phyloP scores from a whole-genome alignment of 2,888 invertebrate genomes.

The Megaustenia siamemsis region DNA sequence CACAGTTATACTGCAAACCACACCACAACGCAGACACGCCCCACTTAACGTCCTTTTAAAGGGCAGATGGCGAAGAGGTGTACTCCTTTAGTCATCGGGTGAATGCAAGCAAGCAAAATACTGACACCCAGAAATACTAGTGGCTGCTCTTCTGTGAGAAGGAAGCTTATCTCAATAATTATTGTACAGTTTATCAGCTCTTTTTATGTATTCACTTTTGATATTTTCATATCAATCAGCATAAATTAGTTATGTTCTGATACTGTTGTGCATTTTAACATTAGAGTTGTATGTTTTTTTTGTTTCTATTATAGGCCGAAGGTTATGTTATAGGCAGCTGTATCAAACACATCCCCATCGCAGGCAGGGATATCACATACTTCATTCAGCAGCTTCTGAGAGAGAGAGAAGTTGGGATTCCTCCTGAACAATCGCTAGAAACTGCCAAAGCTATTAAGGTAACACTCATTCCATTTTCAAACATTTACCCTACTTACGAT shows the following conservation, averaged over 20 bases:
- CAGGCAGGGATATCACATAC: slow-evolving; percentile 98
- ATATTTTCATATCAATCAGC: not conserved
- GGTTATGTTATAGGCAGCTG: slow-evolving; percentile 99
- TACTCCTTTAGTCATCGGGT: too few species aligned
- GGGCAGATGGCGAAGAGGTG: too few species aligned
- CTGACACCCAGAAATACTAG: too few species aligned
- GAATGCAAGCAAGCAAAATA: too few species aligned
- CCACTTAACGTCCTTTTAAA: too few species aligned
- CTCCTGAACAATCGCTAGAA: slow-evolving; percentile 98
- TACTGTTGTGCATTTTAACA: too few species aligned
- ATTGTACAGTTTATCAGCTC: not conserved
- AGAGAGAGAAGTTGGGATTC: slow-evolving; percentile 97
- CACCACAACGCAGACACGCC: too few species aligned
- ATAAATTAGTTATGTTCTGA: too few species aligned
- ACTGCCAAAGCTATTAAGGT: slow-evolving; percentile 98
- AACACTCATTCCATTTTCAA: too few species aligned
- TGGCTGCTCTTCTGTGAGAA: too few species aligned
- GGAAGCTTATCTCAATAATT: not conserved
- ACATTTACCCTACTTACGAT: too few species aligned
- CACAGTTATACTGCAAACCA: too few species aligned
- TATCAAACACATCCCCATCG: slow-evolving; percentile 99
- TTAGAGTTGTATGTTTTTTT: not conserved
- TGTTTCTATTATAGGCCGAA: slow-evolving; percentile 87
- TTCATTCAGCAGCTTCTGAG: slow-evolving; percentile 98
- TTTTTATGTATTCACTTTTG: not conserved